Base-by-base conservation (phyloP, 2,797 vertebrate genomes). In the Tragelaphus eurycerus region DNA sequence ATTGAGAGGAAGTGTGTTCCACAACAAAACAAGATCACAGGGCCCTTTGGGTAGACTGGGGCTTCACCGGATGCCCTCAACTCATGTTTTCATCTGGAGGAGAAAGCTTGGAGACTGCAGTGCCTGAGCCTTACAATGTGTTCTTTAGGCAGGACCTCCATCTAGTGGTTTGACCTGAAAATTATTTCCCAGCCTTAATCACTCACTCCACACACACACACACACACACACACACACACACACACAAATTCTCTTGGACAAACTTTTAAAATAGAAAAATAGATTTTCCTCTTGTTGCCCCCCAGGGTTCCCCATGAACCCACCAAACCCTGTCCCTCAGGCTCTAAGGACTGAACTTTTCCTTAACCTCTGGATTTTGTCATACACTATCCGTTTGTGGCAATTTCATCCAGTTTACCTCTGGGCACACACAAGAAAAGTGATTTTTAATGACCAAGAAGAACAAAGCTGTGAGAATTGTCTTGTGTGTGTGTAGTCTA, bases 71-170 rank as follows among this genome's bases (percentile, higher is more conserved):
- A 17, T 34, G 54, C 7, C 54, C 34, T 23, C 23, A 50, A 19
- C 15, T 64, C 59, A 57, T 5, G 0, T 59, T 86, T 89, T 29
- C 29, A 14, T 43, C 19, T 29, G 7, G 7, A 48, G 16, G 14
- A 83, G 8, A 17, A 59, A 48, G n/a, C 14, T 6, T 6, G 12
- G 25, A 43, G 25, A 19, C 6, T 25, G 7, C 0, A 43, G 27
- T 0, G 15, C 0, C 0, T 1, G 2, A 11, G 2, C 12, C 34
- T 88, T 59, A 9, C 0, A 67, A 21, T 2, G 6, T 54, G 89
- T 98, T 97, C 86, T 94, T 98, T 95, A 98, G 93, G 93, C 93
- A 97, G 89, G 84, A 89, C 21, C 50, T 81, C 98, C 98, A 97
- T 96, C 98, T 98, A 96, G 98, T 96, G 98, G 97, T 52, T 1